A percentile compares a stretch with the other conserved stretches of the same genome.
Conservation (phyloP, 1,140 invertebrate species). For the Ditylenchus dipsaci region DNA sequence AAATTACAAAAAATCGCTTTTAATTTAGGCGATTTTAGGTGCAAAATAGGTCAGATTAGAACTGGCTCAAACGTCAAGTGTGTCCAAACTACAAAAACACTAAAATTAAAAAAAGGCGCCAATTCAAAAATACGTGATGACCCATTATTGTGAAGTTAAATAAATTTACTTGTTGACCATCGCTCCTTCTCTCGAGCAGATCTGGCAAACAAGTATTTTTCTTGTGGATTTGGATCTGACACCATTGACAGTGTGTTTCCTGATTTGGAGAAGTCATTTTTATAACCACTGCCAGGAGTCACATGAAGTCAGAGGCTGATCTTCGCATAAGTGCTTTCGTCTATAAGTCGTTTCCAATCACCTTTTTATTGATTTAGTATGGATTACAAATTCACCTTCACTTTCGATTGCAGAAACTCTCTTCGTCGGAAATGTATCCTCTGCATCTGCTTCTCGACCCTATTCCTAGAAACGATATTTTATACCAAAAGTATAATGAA, state of each 20-base stretch:
- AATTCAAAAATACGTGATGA: too few relatives aligned
- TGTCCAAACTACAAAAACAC: too few relatives aligned
- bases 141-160: background rate
- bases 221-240: background rate
- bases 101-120: too few relatives aligned
- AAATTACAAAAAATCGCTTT: too few relatives aligned
- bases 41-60: too few relatives aligned
- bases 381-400: background rate
- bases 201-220: conserved; percentile 71
- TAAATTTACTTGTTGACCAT: conserved; percentile 66
- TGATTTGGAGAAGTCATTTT: background rate
- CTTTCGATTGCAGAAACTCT: background rate
- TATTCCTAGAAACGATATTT: conserved; percentile 17
- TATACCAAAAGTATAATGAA: too few relatives aligned
- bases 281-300: background rate
- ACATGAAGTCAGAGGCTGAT: conserved; percentile 5
- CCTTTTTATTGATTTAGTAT: background rate
- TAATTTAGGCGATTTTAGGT: too few relatives aligned
- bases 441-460: conserved; percentile 24
- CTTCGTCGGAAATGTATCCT: conserved; percentile 31
- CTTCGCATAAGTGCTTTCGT: background rate
- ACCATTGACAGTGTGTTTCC: background rate
- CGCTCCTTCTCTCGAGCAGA: conserved; percentile 81
- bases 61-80: too few relatives aligned
- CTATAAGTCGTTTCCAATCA: background rate